Evolutionary conservation across 1,140 invertebrate genomes (phyloP).

Genomic region (Aphaenogaster ashmeadi): DNA sequence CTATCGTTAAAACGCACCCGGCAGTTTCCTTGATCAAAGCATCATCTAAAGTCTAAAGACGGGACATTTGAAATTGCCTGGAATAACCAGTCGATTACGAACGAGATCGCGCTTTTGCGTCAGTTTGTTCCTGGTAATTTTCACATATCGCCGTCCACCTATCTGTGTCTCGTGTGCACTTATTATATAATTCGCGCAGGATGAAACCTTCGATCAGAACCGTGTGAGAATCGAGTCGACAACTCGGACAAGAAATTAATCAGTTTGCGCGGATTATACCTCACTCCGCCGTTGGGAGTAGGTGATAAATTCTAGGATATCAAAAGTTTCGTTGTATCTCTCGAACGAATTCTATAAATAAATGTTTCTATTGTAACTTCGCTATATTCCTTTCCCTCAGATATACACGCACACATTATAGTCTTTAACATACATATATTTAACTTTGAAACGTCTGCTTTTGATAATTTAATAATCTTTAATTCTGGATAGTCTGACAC

Average conservation of each 20-base stretch:
- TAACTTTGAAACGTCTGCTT: not conserved
- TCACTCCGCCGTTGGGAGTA: slow-evolving; percentile 66
- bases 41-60: slow-evolving; percentile 70
- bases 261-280: slow-evolving; percentile 73
- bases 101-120: slow-evolving; percentile 9
- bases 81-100: not conserved
- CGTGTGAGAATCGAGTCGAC: slow-evolving; percentile 22
- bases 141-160: slow-evolving; percentile 75
- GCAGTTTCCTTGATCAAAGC: slow-evolving; percentile 64
- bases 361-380: slow-evolving; percentile 84
- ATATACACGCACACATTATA: not conserved
- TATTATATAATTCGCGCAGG: slow-evolving; percentile 75
- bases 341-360: slow-evolving; percentile 82
- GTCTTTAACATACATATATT: not conserved
- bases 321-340: slow-evolving; percentile 81
- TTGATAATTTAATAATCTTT: not conserved
- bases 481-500: not conserved
- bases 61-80: slow-evolving; percentile 53
- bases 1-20: slow-evolving; percentile 52
- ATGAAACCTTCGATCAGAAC: slow-evolving; percentile 43
- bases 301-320: slow-evolving; percentile 75
- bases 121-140: slow-evolving; percentile 63
- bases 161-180: slow-evolving; percentile 84
- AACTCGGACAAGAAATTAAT: slow-evolving; percentile 43
- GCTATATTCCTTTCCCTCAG: not conserved